phyloP scores from a whole-genome alignment of 2,888 invertebrate species.

The Fragum fragum region DNA sequence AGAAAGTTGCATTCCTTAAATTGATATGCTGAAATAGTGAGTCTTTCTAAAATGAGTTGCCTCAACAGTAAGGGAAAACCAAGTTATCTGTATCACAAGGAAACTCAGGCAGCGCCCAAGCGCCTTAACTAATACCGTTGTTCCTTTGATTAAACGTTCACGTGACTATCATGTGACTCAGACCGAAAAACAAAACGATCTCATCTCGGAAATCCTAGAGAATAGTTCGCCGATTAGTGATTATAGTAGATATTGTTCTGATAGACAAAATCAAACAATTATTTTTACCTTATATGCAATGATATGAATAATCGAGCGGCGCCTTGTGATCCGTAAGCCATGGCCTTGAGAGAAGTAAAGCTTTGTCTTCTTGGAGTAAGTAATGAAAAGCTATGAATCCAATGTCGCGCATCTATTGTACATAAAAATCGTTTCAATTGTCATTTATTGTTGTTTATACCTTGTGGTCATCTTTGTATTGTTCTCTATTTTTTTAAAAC shows the following conservation, averaged over 20 bases:
- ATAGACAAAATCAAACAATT: not conserved
- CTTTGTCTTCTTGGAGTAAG: conserved; percentile 35
- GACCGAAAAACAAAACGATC: not conserved
- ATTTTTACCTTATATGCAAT: not conserved
- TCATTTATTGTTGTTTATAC: no score
- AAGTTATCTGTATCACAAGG: no score
- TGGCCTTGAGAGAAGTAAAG: conserved; percentile 32
- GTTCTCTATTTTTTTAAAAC: no score
- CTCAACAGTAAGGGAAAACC: no score
- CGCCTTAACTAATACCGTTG: no score
- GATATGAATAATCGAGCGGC: no score
- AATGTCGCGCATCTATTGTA: not conserved
- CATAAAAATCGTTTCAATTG: no score
- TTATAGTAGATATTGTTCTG: not conserved
- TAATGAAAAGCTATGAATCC: not conserved
- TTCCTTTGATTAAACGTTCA: not conserved
- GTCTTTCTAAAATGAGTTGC: no score
- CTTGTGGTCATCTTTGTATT: no score
- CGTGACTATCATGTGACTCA: conserved; percentile 24
- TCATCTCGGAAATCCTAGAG: conserved; percentile 4
- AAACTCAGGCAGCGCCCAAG: no score
- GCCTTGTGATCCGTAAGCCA: not conserved
- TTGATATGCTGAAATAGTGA: no score
- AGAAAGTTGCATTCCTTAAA: no score
- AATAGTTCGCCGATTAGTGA: not conserved